Evolutionary conservation across 2,797 vertebrate species (phyloP), one percentile per base, ranked within the genome.

Genomic region (Amblyopsis hoosieri): DNA sequence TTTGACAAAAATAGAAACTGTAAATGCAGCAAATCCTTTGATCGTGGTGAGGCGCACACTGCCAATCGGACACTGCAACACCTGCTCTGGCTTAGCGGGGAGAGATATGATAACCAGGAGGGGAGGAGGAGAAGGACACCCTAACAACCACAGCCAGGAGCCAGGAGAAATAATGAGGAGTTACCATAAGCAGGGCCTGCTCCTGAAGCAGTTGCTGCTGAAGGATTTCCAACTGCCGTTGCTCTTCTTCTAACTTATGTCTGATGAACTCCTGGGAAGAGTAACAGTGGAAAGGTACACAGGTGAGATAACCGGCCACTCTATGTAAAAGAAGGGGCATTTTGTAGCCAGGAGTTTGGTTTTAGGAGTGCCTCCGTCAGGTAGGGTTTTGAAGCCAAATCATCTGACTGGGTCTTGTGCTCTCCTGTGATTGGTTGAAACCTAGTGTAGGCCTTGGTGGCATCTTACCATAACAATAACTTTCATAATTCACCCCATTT

Each of bases 121-220:
- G 50, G 48, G 5, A 47, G 60, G 11, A 0, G 67, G 17, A 64
- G 50, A 46, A 50, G 8, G 53, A 64, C 8, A 55, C 56, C 23
- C 14, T 60, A 69, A 57, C 14, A 37, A 62, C 57, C 37, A 66
- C 50, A 64, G 51, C 60, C 45, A 74, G 64, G 68, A 54, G 23
- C 29, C 73, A 57, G 66, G 37, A 47, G 48, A 14, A 52, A 50
- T 73, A 64, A 79, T 46, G 56, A 65, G 54, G 59, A 70, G 84
- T 96, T 95, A 98, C 96, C 96, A 97, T 94, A 62, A 98, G 94
- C 73, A 98, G 88, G 42, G 96, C 96, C 87, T 98, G 96, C 87
- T 98, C 96, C 92, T 98, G 96, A 81, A 97, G 94, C 86, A 98
- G 85, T 92, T 98, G 96, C 91, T 98, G 96, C 90, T 98, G 96